These are phyloP conservation scores for Oryzaephilus surinamensis DNA, from an alignment of 1,140 invertebrate genomes.

Conservation along the genomic window DNA sequence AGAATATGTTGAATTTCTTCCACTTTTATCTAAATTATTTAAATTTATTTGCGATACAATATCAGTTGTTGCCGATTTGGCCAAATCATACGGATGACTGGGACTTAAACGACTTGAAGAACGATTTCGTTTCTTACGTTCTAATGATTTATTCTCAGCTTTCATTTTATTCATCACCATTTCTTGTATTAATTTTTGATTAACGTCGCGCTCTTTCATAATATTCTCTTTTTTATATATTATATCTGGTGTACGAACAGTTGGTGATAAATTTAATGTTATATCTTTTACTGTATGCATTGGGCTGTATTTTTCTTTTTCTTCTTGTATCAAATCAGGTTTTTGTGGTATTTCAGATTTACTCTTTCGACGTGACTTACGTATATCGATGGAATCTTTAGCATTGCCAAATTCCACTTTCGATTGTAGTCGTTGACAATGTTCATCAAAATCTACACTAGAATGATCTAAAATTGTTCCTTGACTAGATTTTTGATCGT, in stretches of 20 bases:
- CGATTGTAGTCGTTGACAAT: conserved; percentile 55
- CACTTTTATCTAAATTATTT: conserved; percentile 10
- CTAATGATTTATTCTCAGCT: conserved; percentile 48
- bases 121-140: conserved; percentile 25
- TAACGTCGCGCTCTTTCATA: conserved; percentile 31
- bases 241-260: conserved; percentile 17
- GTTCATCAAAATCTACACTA: conserved; percentile 49
- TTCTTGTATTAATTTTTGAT: conserved; percentile 45
- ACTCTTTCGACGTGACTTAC: conserved; percentile 51
- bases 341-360: conserved; percentile 28
- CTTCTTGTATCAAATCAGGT: conserved; percentile 38
- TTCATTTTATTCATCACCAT: conserved; percentile 67
- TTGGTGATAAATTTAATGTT: conserved; percentile 14
- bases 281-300: conserved; percentile 10
- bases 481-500: conserved; percentile 11
- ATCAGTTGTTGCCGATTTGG: conserved; percentile 27
- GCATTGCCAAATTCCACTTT: conserved; percentile 61
- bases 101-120: conserved; percentile 19
- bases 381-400: conserved; percentile 56
- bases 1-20: conserved; percentile 9
- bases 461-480: conserved; percentile 18
- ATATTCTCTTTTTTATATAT: conserved; percentile 32
- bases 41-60: conserved; percentile 18
- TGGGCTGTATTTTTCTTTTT: conserved; percentile 26
- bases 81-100: conserved; percentile 22